Evolutionary conservation across 2,113 vertebrate genomes (phyloP), one percentile per base, ranked within the genome.

Genomic region (Syngnathus floridae): DNA sequence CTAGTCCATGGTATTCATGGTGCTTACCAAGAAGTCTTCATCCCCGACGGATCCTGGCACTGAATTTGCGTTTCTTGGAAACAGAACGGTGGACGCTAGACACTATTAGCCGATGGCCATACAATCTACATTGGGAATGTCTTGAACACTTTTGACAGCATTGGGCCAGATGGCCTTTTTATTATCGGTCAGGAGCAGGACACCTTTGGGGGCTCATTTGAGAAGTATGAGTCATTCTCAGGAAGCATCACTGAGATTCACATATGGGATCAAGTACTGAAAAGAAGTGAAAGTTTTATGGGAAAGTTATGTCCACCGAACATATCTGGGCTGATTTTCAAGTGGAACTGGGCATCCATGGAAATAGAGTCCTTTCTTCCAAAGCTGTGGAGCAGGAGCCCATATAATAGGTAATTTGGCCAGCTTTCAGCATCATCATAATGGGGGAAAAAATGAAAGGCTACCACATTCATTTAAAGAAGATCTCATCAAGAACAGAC

Each of bases 221-320:
- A 75, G 52, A 79, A 67, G 11, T 51, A 82, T 41, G 77, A 88
- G 59, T 88, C 91, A 59, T 90, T 91, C 76, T 89, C 82, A 31
- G 89, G 91, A 36, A 90, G 79, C 65, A 79, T 91, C 73, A 90
- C 89, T 8, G 83, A 91, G 68, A 81, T 91, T 45, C 76, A 91
- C 85, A 81, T 92, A 74, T 92, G 91, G 91, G 78, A 91, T 67
- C 77, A 85, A 35, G 86, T 75, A 26, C 75, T 92, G 74, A 75
- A 77, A 49, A 63, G 59, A 76, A 69, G 63, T 0, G 84, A 91
- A 85, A 88, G 90, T 54, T 70, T 73, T 64, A 86, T 91, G 89
- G 90, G 85, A 86, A 91, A 83, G 56, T 36, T 76, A 43, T 91
- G 91, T 70, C 85, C 76, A 75, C 75, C 81, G 41, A 14, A 83